Evolutionary conservation across 35 echinoderm and acorn worm genomes (phyloP).

Genomic region (Strongylocentrotus purpuratus): DNA sequence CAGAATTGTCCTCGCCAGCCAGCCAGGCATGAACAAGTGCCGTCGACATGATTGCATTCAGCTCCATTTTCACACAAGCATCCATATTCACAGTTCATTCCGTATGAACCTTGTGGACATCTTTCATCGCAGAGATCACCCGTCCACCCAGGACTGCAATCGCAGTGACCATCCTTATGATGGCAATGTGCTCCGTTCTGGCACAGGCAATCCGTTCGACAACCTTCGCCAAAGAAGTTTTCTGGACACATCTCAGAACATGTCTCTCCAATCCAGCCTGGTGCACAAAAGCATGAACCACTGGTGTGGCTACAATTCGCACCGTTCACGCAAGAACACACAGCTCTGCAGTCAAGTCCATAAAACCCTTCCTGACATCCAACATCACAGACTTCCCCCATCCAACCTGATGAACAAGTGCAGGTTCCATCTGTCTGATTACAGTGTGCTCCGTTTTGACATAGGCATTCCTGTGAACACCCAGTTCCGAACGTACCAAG

Average conservation of each 20-base stretch:
- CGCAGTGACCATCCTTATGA: conserved; percentile 70
- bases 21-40: no score
- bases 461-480: conserved; percentile 68
- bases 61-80: no score
- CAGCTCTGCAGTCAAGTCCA: conserved; percentile 60
- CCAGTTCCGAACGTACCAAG: conserved; percentile 63
- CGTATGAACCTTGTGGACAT: conserved; percentile 63
- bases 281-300: conserved; percentile 70
- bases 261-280: no score
- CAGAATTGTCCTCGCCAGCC: no score
- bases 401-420: no score
- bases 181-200: no score
- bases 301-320: conserved; percentile 57
- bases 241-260: no score
- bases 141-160: conserved; percentile 65
- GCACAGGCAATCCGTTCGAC: no score
- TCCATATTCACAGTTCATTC: conserved; percentile 56
- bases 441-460: conserved; percentile 73
- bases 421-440: no score
- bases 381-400: conserved; percentile 52
- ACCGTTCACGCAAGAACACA: conserved; percentile 67
- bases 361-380: conserved; percentile 68
- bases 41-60: no score
- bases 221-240: no score
- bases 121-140: conserved; percentile 56